Conservation (phyloP, 2,113 vertebrate species). For the Phalacrocorax pelagicus region DNA sequence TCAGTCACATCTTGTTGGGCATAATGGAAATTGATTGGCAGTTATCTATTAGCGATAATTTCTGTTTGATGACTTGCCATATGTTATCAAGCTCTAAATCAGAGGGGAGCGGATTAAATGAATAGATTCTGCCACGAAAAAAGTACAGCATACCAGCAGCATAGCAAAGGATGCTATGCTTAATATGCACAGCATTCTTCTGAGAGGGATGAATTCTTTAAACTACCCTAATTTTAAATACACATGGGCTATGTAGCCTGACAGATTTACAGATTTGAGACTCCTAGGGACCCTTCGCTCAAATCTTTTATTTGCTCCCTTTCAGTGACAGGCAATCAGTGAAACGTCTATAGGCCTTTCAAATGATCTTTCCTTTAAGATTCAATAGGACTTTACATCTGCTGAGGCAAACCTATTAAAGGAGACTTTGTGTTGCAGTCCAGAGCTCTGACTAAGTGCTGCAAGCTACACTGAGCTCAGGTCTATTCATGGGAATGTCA, state of each 20-base stretch:
- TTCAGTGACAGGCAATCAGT: conserved; percentile 53
- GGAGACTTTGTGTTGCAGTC: conserved; percentile 27
- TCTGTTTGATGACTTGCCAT: conserved; percentile 66
- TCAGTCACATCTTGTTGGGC: conserved; percentile 54
- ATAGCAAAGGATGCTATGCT: not conserved
- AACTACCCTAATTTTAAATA: conserved; percentile 41
- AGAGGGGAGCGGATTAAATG: conserved; percentile 22
- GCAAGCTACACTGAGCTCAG: not conserved
- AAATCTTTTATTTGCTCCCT: conserved; percentile 35
- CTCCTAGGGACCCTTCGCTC: not conserved
- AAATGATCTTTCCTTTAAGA: conserved; percentile 45
- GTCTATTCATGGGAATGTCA: conserved; percentile 24
- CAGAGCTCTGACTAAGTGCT: conserved; percentile 23
- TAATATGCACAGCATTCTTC: not conserved
- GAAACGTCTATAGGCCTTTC: conserved; percentile 16
- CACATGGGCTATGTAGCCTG: not conserved
- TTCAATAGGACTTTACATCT: conserved; percentile 44
- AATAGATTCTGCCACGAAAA: conserved; percentile 43
- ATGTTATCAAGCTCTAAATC: conserved; percentile 54
- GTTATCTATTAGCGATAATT: conserved; percentile 69
- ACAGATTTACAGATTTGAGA: conserved; percentile 46
- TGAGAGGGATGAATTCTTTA: conserved; percentile 40
- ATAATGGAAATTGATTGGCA: conserved; percentile 67
- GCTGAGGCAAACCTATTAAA: not conserved
- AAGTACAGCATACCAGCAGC: conserved; percentile 4